These are phyloP conservation scores for Drosophila bocki DNA, from an alignment of 1,140 invertebrate species.

Conservation along the genomic window DNA sequence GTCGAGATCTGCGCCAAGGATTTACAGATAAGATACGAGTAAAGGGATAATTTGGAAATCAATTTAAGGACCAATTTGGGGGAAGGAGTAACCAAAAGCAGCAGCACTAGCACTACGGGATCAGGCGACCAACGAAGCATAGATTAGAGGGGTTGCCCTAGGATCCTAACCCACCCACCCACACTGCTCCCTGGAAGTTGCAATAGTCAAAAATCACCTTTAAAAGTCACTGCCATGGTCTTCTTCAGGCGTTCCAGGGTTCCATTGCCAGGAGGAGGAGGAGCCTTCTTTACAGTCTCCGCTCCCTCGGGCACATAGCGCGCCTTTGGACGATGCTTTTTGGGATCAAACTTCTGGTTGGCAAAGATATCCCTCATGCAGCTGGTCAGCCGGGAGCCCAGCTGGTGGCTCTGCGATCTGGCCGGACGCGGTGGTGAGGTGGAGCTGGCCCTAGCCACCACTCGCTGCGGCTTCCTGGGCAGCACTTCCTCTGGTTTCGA, in stretches of 20 bases:
- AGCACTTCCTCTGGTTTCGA: constrained; percentile 60
- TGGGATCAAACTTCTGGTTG: constrained; percentile 90
- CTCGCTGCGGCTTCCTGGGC: constrained; percentile 51
- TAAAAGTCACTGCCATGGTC: constrained; percentile 73
- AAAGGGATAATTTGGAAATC: constrained; percentile 59
- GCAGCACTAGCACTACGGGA: constrained; percentile 52
- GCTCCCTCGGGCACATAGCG: constrained; percentile 89
- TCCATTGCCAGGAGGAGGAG: constrained; percentile 2
- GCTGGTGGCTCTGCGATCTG: constrained; percentile 69
- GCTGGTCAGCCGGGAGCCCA: constrained; percentile 33
- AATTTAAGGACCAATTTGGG: constrained; percentile 51
- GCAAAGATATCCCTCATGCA: constrained; percentile 87
- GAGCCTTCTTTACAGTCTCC: constrained; percentile 27
- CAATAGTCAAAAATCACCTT: constrained; percentile 66
- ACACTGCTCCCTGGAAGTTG: constrained; percentile 35
- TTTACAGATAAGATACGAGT: constrained; percentile 36
- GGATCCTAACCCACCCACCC: constrained; percentile 4
- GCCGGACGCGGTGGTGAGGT: constrained; percentile 60
- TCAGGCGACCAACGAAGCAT: constrained; percentile 50
- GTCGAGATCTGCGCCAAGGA: constrained; percentile 72
- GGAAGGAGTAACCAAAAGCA: constrained; percentile 37
- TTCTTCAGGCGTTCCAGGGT: constrained; percentile 61
- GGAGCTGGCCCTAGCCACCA: constrained; percentile 58
- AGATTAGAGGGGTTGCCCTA: constrained; percentile 7
- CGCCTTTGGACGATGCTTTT: constrained; percentile 90